phyloP scores from a whole-genome alignment of 2,797 vertebrate species.

The Morus bassanus region DNA sequence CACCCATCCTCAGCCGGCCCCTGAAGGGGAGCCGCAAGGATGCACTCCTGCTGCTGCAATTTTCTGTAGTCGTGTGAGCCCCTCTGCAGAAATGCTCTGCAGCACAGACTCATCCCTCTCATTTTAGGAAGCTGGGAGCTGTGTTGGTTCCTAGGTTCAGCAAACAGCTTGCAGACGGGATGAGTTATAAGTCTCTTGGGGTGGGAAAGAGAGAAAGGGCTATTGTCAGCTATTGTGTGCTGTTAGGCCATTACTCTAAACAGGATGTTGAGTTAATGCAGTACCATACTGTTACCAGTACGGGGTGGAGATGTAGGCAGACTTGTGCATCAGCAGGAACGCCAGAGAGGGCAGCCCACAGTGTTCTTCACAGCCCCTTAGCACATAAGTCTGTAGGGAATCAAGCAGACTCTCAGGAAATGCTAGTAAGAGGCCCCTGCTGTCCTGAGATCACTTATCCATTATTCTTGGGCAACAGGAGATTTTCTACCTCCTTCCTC shows the following conservation, averaged over 20 bases:
- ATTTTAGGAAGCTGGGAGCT: background rate
- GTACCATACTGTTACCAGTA: background rate
- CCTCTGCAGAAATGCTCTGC: background rate
- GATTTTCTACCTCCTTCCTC: background rate
- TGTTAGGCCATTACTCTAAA: background rate
- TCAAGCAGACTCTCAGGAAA: background rate
- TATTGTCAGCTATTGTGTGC: background rate
- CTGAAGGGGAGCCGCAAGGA: background rate
- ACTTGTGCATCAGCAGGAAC: background rate
- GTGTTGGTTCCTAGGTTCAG: background rate
- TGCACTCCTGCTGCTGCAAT: background rate
- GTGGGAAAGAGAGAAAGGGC: background rate
- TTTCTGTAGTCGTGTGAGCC: background rate
- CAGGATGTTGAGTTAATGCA: background rate
- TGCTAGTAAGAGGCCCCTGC: background rate
- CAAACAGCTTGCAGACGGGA: background rate
- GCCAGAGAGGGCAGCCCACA: background rate
- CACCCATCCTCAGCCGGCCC: background rate
- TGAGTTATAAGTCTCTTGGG: background rate
- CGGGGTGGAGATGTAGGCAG: background rate
- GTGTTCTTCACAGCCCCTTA: accelerated
- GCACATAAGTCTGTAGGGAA: background rate
- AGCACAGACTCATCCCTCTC: background rate
- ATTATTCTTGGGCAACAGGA: background rate
- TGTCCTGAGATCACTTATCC: background rate